Evolutionary conservation across 1,140 invertebrate genomes (phyloP).

Genomic region (Planococcus citri): DNA sequence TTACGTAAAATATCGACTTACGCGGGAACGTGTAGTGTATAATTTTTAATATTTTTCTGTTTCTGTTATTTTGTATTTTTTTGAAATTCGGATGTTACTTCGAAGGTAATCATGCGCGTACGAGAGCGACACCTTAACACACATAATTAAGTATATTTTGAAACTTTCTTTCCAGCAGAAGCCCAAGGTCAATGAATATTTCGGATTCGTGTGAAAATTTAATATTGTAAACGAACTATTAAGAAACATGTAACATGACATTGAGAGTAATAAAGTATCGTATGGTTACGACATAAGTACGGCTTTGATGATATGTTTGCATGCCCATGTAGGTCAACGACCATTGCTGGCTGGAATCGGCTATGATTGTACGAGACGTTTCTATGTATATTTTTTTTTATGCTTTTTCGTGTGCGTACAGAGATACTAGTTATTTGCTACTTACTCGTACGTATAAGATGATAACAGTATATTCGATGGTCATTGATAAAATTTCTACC

Average conservation of each 20-base stretch:
- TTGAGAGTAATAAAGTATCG: background rate
- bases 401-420: too few relatives aligned
- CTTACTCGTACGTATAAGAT: too few relatives aligned
- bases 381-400: too few relatives aligned
- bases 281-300: background rate
- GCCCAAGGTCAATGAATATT: constrained; percentile 5
- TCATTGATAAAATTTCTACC: too few relatives aligned
- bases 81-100: background rate
- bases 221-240: background rate
- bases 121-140: background rate
- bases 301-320: constrained; percentile 6
- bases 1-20: background rate
- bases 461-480: too few relatives aligned
- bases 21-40: background rate
- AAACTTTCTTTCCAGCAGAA: background rate
- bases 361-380: too few relatives aligned
- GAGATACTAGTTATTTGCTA: too few relatives aligned
- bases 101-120: background rate
- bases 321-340: background rate
- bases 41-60: too few relatives aligned
- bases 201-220: constrained; percentile 6
- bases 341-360: background rate
- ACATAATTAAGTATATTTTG: constrained; percentile 8
- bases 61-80: background rate
- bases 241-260: constrained; percentile 7